phyloP scores from a whole-genome alignment of 2,113 vertebrate genomes.

The Hemichromis elongatus region DNA sequence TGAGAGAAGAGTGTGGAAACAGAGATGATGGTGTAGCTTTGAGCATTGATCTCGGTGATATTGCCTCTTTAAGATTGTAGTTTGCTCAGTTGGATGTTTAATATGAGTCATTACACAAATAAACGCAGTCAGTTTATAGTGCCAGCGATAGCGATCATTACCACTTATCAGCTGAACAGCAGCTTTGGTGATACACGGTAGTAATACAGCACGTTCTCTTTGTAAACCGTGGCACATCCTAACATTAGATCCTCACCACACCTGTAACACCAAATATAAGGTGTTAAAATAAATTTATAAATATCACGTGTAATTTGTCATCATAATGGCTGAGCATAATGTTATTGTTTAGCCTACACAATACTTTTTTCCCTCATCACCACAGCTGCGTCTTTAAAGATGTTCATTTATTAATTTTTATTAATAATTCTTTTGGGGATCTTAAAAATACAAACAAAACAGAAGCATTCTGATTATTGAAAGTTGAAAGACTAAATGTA shows the following conservation, averaged over 20 bases:
- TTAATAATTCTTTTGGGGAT: neutral
- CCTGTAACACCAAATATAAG: neutral
- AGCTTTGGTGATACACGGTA: neutral
- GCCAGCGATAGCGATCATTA: neutral
- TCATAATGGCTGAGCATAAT: neutral
- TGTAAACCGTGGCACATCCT: neutral
- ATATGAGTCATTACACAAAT: slow-evolving; percentile 39
- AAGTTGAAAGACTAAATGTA: neutral
- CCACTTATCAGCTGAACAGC: neutral
- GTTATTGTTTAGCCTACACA: neutral
- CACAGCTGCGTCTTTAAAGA: neutral
- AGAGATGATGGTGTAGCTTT: neutral
- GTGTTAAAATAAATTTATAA: neutral
- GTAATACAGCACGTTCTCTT: neutral
- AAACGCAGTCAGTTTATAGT: slow-evolving; percentile 14
- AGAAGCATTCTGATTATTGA: neutral
- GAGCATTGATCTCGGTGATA: slow-evolving; percentile 28
- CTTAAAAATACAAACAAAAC: neutral
- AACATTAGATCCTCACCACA: neutral
- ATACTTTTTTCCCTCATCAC: neutral
- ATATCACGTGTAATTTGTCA: neutral
- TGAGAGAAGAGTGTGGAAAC: neutral
- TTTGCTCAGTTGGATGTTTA: slow-evolving; percentile 22
- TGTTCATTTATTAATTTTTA: neutral
- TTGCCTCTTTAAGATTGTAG: slow-evolving; percentile 24